phyloP scores from a whole-genome alignment of 2,797 vertebrate genomes.

The Pristis pectinata region DNA sequence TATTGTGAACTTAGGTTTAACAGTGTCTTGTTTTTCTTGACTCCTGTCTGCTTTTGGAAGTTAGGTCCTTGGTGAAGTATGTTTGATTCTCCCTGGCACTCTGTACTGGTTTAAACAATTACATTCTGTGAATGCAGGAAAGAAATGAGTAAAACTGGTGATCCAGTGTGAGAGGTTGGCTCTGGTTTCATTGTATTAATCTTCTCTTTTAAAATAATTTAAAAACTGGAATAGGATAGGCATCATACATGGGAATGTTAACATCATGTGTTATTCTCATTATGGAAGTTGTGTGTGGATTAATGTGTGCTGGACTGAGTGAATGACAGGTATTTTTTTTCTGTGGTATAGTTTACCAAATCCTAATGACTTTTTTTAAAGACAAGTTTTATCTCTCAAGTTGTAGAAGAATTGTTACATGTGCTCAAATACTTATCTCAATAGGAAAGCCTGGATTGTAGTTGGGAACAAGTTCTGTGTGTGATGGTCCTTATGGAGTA shows the following conservation, averaged over 20 bases:
- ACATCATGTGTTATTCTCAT: not conserved
- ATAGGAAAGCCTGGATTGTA: no score
- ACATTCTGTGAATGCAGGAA: not conserved
- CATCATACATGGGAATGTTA: not conserved
- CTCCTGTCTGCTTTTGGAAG: not conserved
- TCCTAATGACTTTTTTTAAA: not conserved
- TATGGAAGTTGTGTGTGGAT: not conserved
- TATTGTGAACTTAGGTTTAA: not conserved
- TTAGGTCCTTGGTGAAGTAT: not conserved
- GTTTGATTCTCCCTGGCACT: not conserved
- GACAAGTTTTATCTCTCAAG: not conserved
- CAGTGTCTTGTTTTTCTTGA: not conserved
- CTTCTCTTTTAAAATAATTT: not conserved
- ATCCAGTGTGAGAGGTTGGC: not conserved
- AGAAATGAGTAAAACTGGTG: not conserved
- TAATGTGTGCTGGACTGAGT: not conserved
- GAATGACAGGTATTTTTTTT: not conserved
- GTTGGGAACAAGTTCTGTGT: no score
- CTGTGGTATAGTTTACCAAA: not conserved
- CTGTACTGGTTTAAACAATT: not conserved
- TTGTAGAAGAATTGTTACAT: not conserved
- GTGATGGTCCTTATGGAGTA: no score
- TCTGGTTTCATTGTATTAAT: not conserved
- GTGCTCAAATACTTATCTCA: no score
- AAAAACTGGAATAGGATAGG: not conserved